These are phyloP conservation scores for Ammodytes marinus DNA, from an alignment of 2,113 vertebrate genomes.

Conservation along the genomic window DNA sequence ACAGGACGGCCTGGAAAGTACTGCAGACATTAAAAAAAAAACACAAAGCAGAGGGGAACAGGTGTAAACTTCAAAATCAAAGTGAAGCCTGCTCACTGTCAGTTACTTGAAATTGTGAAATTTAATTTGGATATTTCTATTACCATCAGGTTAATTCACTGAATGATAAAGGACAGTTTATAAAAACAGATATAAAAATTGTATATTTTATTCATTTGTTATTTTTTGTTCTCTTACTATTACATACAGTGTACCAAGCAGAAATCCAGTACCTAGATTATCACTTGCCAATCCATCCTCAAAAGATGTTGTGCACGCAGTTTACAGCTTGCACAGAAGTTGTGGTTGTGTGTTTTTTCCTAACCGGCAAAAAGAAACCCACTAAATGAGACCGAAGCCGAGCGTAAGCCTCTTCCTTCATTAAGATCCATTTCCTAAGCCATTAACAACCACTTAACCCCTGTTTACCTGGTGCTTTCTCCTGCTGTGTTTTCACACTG, in stretches of 20 bases:
- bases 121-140: background rate
- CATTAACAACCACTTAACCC: slow-evolving; percentile 68
- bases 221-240: background rate
- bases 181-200: background rate
- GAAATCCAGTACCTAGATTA: slow-evolving; percentile 7
- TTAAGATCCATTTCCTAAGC: slow-evolving; percentile 73
- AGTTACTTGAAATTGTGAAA: background rate
- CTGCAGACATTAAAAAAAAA: slow-evolving; percentile 73
- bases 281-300: background rate
- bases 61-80: background rate
- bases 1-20: slow-evolving; percentile 90
- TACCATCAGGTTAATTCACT: background rate
- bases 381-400: slow-evolving; percentile 43
- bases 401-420: slow-evolving; percentile 67
- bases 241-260: background rate
- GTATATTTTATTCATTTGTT: no score
- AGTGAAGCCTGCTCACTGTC: background rate
- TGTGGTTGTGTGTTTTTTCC: slow-evolving; percentile 47
- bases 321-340: background rate
- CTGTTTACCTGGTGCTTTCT: slow-evolving; percentile 37
- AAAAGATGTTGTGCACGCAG: background rate
- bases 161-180: background rate
- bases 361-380: slow-evolving; percentile 19
- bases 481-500: slow-evolving; percentile 47
- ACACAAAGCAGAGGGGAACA: background rate